Percentiles rank a stretch among this genome's conserved stretches.
Conservation (phyloP, 2,113 vertebrate species). For the Dunckerocampus dactyliophorus region DNA sequence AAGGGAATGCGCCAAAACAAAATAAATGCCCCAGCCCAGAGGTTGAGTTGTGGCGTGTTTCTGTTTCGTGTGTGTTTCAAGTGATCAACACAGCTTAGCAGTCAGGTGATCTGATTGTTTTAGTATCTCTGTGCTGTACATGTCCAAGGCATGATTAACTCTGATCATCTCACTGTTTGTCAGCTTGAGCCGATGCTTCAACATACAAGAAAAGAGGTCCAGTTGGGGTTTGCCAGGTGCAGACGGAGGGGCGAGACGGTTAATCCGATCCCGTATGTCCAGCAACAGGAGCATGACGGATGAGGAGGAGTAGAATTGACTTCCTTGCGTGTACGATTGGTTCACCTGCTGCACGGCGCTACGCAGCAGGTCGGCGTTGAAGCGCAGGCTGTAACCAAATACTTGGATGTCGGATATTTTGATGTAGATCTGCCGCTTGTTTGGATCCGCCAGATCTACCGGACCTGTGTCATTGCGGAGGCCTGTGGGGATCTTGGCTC, state of each 20-base stretch:
- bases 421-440: constrained; percentile 97
- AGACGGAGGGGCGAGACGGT: constrained; percentile 91
- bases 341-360: constrained; percentile 98
- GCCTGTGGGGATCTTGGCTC: constrained; percentile 89
- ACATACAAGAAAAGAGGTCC: constrained; percentile 99
- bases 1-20: constrained; percentile 53
- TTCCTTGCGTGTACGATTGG: constrained; percentile 96
- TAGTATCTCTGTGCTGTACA: constrained; percentile 98
- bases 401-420: constrained; percentile 99
- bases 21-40: constrained; percentile 46
- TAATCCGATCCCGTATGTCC: constrained; percentile 98
- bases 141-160: constrained; percentile 96
- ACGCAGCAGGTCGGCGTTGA: constrained; percentile 92
- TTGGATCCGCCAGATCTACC: constrained; percentile 93
- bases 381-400: constrained; percentile 95
- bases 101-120: constrained; percentile 98
- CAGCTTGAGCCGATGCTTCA: constrained; percentile 96
- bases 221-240: constrained; percentile 94
- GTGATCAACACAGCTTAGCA: constrained; percentile 91
- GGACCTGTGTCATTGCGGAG: constrained; percentile 95
- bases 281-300: constrained; percentile 95
- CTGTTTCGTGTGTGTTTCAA: constrained; percentile 21
- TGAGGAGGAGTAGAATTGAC: constrained; percentile 95
- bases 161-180: constrained; percentile 99
- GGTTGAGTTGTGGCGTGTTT: constrained; percentile 35